Percentiles rank a stretch among this genome's conserved stretches.
These are phyloP conservation scores for Sialis fuliginosa DNA, from an alignment of 2,888 invertebrate genomes.

Conservation along the genomic window DNA sequence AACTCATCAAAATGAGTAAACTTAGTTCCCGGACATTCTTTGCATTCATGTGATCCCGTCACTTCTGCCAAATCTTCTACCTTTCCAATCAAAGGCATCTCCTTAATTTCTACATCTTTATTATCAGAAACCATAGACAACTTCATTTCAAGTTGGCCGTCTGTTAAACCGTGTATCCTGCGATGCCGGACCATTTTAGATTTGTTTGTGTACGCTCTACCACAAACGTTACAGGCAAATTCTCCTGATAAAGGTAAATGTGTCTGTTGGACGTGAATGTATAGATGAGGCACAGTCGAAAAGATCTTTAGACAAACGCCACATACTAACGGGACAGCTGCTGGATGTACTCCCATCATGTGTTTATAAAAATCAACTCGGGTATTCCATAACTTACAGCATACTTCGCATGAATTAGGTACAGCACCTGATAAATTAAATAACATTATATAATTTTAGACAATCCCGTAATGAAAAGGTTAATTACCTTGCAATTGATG, in stretches of 20 bases:
- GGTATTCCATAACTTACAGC: conserved; percentile 29
- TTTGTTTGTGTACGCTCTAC: conserved; percentile 28
- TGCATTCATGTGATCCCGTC: conserved; percentile 1
- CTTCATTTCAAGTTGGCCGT: not conserved
- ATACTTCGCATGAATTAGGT: conserved; percentile 27
- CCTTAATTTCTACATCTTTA: too few species aligned
- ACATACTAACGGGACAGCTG: conserved; percentile 28
- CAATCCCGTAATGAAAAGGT: not conserved
- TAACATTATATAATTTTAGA: not conserved
- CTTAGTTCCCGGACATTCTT: conserved; percentile 12
- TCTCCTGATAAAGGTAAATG: conserved; percentile 29
- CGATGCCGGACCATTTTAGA: conserved; percentile 30
- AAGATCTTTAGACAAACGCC: conserved; percentile 31
- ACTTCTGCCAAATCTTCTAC: too few species aligned
- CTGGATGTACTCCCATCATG: conserved; percentile 30
- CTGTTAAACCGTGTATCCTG: conserved; percentile 23
- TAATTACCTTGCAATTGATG: conserved; percentile 24
- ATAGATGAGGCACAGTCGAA: conserved; percentile 23
- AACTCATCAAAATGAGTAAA: conserved; percentile 31
- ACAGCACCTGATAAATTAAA: conserved; percentile 2
- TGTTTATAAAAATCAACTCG: conserved; percentile 33
- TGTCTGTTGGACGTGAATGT: conserved; percentile 23
- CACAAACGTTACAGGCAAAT: conserved; percentile 30
- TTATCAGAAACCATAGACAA: too few species aligned
- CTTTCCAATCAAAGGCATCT: too few species aligned